phyloP scores from a whole-genome alignment of 2,888 invertebrate species.

The Geotrupes spiniger region DNA sequence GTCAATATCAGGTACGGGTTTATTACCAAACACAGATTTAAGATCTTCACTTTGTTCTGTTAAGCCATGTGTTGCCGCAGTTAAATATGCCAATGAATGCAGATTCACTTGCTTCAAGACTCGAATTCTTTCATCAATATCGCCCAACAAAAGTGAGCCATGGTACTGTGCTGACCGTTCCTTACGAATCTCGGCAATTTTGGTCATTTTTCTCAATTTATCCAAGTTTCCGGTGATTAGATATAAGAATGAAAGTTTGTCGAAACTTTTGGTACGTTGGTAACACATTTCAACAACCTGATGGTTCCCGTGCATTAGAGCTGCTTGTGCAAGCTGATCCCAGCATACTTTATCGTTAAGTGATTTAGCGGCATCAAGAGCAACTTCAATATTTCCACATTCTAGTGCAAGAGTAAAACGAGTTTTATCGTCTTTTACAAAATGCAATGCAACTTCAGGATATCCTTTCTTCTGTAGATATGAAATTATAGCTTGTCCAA shows the following conservation, averaged over 20 bases:
- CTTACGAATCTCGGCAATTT: constrained; percentile 97
- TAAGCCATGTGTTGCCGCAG: constrained; percentile 90
- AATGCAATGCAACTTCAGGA: constrained; percentile 97
- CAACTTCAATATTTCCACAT: constrained; percentile 98
- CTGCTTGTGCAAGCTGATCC: constrained; percentile 93
- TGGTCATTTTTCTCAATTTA: constrained; percentile 97
- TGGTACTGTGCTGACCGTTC: constrained; percentile 97
- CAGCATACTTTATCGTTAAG: constrained; percentile 93
- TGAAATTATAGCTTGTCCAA: constrained; percentile 98
- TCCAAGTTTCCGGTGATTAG: constrained; percentile 97
- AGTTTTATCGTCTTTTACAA: constrained; percentile 98
- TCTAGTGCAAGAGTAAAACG: constrained; percentile 93
- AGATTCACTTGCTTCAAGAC: constrained; percentile 76
- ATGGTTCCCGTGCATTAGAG: constrained; percentile 89
- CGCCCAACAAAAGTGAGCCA: constrained; percentile 88
- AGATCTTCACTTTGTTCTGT: constrained; percentile 74
- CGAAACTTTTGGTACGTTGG: constrained; percentile 98
- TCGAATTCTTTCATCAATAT: constrained; percentile 83
- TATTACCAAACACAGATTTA: constrained; percentile 55
- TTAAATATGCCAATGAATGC: constrained; percentile 85
- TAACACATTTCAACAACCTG: constrained; percentile 99
- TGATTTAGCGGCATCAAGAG: constrained; percentile 91
- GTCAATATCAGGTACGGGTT: constrained; percentile 68
- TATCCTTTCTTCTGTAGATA: constrained; percentile 99
- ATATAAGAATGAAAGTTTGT: constrained; percentile 96